Percentiles rank a stretch among this genome's conserved stretches.
phyloP scores from a whole-genome alignment of 2,888 invertebrate species.

The Aphrophora alni region DNA sequence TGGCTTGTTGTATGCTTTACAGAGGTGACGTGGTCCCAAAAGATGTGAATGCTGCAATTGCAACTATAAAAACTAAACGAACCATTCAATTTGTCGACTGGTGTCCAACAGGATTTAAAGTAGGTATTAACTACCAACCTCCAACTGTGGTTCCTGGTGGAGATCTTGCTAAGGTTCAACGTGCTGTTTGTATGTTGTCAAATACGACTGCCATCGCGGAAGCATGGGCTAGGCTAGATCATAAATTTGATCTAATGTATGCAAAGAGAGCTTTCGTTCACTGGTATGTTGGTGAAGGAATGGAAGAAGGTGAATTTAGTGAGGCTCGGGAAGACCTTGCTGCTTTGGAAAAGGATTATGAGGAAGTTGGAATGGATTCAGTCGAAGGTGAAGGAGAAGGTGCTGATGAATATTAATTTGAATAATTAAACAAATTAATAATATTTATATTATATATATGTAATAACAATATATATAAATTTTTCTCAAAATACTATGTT shows the following conservation, averaged over 20 bases:
- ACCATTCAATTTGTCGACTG: conserved; percentile 63
- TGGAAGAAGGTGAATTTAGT: too few species aligned
- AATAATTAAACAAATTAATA: neutral
- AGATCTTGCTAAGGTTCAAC: conserved; percentile 91
- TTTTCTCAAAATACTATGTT: too few species aligned
- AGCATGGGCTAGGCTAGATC: conserved; percentile 70
- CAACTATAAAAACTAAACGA: conserved; percentile 66
- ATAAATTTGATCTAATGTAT: conserved; percentile 73
- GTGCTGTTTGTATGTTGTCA: too few species aligned
- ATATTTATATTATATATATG: too few species aligned
- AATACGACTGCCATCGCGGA: conserved; percentile 72
- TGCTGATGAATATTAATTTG: neutral
- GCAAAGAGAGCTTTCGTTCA: conserved; percentile 72
- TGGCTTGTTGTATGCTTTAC: too few species aligned
- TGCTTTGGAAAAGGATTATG: too few species aligned
- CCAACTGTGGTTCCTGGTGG: conserved; percentile 94
- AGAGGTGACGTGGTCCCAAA: too few species aligned
- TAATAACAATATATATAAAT: too few species aligned
- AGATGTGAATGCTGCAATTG: conserved; percentile 65
- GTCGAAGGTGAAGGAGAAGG: neutral
- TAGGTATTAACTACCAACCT: too few species aligned
- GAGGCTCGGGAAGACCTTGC: too few species aligned
- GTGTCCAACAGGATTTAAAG: too few species aligned
- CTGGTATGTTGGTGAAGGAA: too few species aligned
- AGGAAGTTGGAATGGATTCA: neutral